phyloP scores from a whole-genome alignment of 2,797 vertebrate genomes.

The Saxicola maurus region DNA sequence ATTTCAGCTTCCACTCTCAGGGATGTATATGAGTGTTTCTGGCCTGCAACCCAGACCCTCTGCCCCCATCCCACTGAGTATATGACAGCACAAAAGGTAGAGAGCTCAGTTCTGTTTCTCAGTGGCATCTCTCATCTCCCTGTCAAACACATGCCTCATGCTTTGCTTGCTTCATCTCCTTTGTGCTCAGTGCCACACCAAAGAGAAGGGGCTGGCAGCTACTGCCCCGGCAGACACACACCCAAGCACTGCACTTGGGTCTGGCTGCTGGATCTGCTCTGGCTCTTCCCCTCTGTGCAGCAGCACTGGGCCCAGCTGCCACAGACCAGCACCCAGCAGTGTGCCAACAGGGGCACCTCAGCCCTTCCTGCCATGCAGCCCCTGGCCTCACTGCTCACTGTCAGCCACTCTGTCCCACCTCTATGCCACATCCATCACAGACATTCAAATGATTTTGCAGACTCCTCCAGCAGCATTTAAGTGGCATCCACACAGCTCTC shows the following conservation, averaged over 20 bases:
- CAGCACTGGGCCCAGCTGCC: neutral
- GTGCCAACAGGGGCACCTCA: accelerated
- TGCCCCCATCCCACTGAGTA: neutral
- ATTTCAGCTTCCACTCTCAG: neutral
- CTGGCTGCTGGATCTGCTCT: neutral
- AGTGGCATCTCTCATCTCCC: neutral
- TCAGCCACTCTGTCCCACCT: neutral
- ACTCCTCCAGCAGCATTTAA: neutral
- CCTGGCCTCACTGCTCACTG: accelerated
- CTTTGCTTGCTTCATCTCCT: neutral
- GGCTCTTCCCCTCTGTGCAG: accelerated
- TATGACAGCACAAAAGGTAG: neutral
- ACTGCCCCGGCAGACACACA: neutral
- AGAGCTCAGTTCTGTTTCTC: neutral
- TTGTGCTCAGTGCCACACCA: accelerated
- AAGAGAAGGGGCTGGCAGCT: accelerated
- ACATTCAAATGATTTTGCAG: neutral
- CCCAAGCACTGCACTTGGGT: accelerated
- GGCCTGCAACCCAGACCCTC: neutral
- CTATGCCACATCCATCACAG: neutral
- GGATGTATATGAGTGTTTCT: neutral
- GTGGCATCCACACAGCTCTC: neutral
- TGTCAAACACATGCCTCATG: neutral
- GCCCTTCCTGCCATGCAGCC: neutral
- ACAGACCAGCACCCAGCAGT: neutral